Conservation (phyloP, 30 jellyfish, hydroid and myxozoan species). For the Aurelia sp. region DNA sequence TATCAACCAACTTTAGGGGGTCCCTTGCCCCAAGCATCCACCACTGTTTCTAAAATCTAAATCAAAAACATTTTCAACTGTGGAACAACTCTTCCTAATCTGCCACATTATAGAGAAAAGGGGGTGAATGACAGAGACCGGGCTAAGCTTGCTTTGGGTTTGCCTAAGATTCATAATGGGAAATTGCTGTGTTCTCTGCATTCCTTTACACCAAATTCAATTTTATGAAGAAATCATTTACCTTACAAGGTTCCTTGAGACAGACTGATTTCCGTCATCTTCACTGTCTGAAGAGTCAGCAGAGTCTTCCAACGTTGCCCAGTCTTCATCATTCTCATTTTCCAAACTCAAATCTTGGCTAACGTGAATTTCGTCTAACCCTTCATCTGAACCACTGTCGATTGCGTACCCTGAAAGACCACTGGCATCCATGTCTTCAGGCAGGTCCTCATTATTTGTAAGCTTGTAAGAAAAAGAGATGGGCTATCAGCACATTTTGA, state of each 20-base stretch:
- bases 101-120: neutral
- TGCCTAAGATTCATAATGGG: neutral
- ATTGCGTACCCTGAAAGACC: no score
- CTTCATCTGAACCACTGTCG: slow-evolving; percentile 5
- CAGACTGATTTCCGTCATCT: slow-evolving; percentile 30
- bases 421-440: slow-evolving; percentile 30
- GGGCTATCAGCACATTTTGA: neutral
- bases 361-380: slow-evolving; percentile 18
- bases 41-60: no score
- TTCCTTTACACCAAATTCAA: neutral
- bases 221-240: neutral
- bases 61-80: neutral
- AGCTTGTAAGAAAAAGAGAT: slow-evolving; percentile 11
- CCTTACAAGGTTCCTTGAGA: slow-evolving; percentile 23
- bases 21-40: no score
- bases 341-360: slow-evolving; percentile 13
- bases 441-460: slow-evolving; percentile 9
- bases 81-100: neutral
- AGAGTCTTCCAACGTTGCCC: slow-evolving; percentile 16
- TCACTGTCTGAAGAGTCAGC: slow-evolving; percentile 16
- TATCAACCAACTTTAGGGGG: no score
- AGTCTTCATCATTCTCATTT: slow-evolving; percentile 23
- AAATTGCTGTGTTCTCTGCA: neutral
- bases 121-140: neutral
- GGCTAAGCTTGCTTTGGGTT: neutral